Conservation (phyloP, 2,113 vertebrate genomes). For the Odocoileus virginianus region DNA sequence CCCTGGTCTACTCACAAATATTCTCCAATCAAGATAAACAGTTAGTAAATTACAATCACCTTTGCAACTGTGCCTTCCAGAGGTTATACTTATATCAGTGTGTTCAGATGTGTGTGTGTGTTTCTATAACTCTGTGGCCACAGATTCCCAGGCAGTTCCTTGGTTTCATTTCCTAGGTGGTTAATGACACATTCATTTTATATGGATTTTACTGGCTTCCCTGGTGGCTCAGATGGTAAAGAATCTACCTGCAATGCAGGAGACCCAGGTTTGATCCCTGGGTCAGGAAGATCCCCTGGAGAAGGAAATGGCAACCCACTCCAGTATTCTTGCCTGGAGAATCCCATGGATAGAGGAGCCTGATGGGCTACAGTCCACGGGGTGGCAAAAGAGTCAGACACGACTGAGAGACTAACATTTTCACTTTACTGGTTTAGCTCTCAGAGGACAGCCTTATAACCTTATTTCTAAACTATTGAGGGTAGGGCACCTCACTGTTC, state of each 20-base stretch:
- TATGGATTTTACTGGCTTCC: neutral
- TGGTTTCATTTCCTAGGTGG: slow-evolving; percentile 13
- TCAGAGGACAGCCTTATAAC: neutral
- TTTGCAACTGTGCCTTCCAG: neutral
- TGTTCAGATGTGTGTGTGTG: neutral
- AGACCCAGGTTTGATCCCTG: neutral
- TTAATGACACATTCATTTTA: neutral
- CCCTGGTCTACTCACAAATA: neutral
- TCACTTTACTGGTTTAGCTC: neutral
- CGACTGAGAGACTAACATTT: neutral
- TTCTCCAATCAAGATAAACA: neutral
- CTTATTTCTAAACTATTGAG: neutral
- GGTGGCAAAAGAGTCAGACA: neutral
- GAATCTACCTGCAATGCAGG: neutral
- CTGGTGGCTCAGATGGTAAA: neutral
- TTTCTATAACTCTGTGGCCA: neutral
- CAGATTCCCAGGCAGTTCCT: neutral
- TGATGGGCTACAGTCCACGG: neutral
- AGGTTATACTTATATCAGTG: neutral
- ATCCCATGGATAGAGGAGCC: neutral
- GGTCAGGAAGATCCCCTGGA: neutral
- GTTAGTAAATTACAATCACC: neutral
- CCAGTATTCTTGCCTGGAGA: neutral
- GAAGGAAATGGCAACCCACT: neutral
- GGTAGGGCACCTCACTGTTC: neutral